These are phyloP conservation scores for Amphipoea lucens DNA, from an alignment of 2,888 invertebrate species.

Conservation along the genomic window DNA sequence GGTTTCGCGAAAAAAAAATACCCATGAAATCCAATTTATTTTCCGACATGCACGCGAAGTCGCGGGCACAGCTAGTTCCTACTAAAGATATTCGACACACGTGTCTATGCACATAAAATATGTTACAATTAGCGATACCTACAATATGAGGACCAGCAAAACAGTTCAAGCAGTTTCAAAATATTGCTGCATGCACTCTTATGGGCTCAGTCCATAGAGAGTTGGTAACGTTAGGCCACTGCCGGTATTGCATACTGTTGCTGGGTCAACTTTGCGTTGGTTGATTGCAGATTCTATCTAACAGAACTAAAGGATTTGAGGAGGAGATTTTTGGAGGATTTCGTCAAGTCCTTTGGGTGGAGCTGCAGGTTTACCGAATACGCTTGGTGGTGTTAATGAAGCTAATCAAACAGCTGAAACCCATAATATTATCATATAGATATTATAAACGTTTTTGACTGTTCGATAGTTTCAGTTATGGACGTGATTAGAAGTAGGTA, in stretches of 20 bases:
- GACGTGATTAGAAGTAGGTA: too few relatives aligned
- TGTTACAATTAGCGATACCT: conserved; percentile 36
- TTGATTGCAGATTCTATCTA: neutral
- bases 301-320: too few relatives aligned
- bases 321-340: too few relatives aligned
- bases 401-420: neutral
- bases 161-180: conserved; percentile 31
- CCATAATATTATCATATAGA: neutral
- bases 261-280: neutral
- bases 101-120: conserved; percentile 33
- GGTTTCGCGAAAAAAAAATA: too few relatives aligned
- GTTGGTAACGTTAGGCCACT: conserved; percentile 8
- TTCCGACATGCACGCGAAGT: neutral
- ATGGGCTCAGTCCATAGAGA: conserved; percentile 15
- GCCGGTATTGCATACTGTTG: conserved; percentile 10
- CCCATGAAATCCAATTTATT: too few relatives aligned
- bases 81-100: conserved; percentile 38
- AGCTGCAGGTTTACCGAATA: too few relatives aligned
- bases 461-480: too few relatives aligned
- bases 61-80: neutral
- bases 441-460: neutral
- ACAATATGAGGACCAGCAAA: conserved; percentile 12
- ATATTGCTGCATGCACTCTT: conserved; percentile 15
- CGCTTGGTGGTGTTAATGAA: neutral
- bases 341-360: too few relatives aligned